These are phyloP conservation scores for Ochlodes sylvanus DNA, from an alignment of 2,888 invertebrate genomes.

Conservation along the genomic window DNA sequence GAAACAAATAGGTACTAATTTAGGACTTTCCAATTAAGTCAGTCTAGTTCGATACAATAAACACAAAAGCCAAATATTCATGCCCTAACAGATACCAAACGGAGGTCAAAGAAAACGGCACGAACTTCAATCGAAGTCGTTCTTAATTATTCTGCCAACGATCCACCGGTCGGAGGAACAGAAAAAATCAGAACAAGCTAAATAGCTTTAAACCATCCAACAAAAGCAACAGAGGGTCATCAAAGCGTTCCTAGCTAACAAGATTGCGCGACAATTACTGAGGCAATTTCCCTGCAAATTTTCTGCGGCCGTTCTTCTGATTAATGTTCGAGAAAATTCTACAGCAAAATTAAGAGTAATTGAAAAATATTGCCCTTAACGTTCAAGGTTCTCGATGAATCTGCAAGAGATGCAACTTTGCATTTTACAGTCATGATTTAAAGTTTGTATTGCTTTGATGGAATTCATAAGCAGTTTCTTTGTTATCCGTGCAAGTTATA, in stretches of 20 bases:
- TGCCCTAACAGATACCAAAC: background rate
- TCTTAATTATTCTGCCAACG: constrained; percentile 25
- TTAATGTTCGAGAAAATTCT: constrained; percentile 46
- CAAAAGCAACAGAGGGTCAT: constrained; percentile 33
- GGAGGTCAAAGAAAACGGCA: background rate
- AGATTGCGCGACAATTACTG: constrained; percentile 43
- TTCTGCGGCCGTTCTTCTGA: constrained; percentile 45
- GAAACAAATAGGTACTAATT: background rate
- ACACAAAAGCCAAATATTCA: background rate
- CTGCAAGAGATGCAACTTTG: constrained; percentile 13
- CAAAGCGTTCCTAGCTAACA: constrained; percentile 40
- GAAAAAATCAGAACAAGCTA: constrained; percentile 19
- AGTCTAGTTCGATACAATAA: background rate
- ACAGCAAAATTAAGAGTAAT: constrained; percentile 45
- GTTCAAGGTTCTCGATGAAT: constrained; percentile 29
- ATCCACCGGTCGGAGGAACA: background rate
- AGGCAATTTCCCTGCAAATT: constrained; percentile 48
- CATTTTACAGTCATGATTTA: constrained; percentile 12
- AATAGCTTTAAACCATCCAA: constrained; percentile 29
- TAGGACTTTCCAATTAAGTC: background rate
- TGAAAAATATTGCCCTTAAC: constrained; percentile 45
- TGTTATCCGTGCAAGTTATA: background rate
- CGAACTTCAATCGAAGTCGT: background rate
- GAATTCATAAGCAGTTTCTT: background rate
- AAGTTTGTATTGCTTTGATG: background rate